A percentile compares a stretch with the other conserved stretches of the same genome.
These are phyloP conservation scores for Drosophila prolongata DNA, from an alignment of 2,888 invertebrate species.

Conservation along the genomic window DNA sequence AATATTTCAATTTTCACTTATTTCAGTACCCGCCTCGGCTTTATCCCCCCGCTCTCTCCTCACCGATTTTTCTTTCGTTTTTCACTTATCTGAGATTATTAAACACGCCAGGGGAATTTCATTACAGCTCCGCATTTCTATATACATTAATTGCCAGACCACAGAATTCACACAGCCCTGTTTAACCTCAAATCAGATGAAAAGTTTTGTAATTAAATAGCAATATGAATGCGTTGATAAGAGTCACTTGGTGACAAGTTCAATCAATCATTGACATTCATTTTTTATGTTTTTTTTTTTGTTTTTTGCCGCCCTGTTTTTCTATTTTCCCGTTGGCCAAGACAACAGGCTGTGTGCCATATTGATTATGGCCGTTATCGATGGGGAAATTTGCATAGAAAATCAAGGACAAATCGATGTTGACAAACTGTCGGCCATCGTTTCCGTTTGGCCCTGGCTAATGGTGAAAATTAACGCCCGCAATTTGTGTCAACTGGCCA, in stretches of 20 bases:
- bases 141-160: conserved; percentile 18
- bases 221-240: conserved; percentile 21
- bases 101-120: conserved; percentile 22
- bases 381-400: conserved; percentile 29
- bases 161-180: conserved; percentile 7
- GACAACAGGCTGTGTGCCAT: conserved; percentile 3
- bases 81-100: conserved; percentile 27
- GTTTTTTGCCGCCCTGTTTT: not conserved
- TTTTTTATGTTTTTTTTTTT: not conserved
- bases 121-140: conserved; percentile 6
- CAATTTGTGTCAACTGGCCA: conserved; percentile 60
- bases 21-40: conserved; percentile 1
- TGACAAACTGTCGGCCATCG: conserved; percentile 25
- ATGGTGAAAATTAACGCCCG: conserved; percentile 59
- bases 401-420: conserved; percentile 22
- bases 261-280: conserved; percentile 36
- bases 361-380: conserved; percentile 23
- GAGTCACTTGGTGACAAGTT: conserved; percentile 29
- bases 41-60: not conserved
- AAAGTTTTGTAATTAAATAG: conserved; percentile 45
- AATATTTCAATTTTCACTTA: conserved; percentile 30
- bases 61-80: not conserved
- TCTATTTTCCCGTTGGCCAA: not conserved
- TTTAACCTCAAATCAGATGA: conserved; percentile 24
- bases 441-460: conserved; percentile 30